These are phyloP conservation scores for Clitarchus hookeri DNA, from an alignment of 2,888 invertebrate species.

Conservation along the genomic window DNA sequence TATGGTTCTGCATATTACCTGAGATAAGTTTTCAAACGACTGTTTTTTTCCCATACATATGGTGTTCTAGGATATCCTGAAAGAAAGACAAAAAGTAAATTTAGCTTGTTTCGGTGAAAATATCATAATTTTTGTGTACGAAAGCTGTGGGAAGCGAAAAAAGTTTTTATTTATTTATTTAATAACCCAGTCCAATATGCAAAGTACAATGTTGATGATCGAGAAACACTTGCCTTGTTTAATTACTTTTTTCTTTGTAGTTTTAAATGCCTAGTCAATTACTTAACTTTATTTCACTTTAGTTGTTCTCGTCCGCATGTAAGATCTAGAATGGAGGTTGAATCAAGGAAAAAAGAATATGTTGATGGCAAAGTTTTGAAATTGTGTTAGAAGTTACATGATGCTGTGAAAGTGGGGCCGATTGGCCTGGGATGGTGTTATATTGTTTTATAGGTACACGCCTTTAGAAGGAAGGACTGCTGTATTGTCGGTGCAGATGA, in stretches of 20 bases:
- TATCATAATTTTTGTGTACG: too few species aligned
- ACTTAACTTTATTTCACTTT: not conserved
- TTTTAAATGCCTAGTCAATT: not conserved
- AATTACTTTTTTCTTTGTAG: not conserved
- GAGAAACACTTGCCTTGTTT: too few species aligned
- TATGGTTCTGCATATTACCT: too few species aligned
- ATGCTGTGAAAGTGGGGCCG: slow-evolving; percentile 30
- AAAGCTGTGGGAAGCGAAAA: too few species aligned
- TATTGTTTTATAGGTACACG: slow-evolving; percentile 35
- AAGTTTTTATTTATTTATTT: too few species aligned
- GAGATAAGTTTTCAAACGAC: too few species aligned
- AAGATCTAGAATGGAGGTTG: not conserved
- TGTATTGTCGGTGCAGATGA: not conserved
- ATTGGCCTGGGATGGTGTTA: slow-evolving; percentile 30
- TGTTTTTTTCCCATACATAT: too few species aligned
- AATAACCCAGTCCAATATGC: too few species aligned
- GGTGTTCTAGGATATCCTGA: too few species aligned
- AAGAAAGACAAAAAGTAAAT: too few species aligned
- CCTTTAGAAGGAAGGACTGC: not conserved
- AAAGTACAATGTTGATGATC: too few species aligned
- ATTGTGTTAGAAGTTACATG: slow-evolving; percentile 35
- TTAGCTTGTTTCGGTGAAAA: too few species aligned
- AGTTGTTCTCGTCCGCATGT: not conserved
- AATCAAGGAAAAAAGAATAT: not conserved
- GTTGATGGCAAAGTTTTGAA: slow-evolving; percentile 19